phyloP scores from a whole-genome alignment of 1,140 invertebrate genomes.

The Microvelia longipes region DNA sequence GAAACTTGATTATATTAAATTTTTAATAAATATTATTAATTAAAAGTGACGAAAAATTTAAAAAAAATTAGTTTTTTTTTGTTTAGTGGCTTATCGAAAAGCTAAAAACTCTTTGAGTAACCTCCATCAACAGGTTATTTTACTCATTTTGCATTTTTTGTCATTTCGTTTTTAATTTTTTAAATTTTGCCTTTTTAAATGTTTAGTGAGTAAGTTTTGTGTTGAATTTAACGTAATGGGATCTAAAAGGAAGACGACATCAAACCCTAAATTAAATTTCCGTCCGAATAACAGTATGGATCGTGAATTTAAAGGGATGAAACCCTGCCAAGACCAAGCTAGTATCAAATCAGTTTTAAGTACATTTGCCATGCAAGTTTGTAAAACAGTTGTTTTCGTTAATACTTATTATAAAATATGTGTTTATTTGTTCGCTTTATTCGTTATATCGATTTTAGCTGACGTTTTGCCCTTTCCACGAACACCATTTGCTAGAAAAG shows the following conservation, averaged over 20 bases:
- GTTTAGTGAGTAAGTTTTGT: too few relatives aligned
- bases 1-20: too few relatives aligned
- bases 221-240: too few relatives aligned
- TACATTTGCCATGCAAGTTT: constrained; percentile 1
- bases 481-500: constrained; percentile 3
- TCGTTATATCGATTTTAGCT: constrained; percentile 10
- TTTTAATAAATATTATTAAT: too few relatives aligned
- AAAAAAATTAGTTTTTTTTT: too few relatives aligned
- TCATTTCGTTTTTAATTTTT: too few relatives aligned
- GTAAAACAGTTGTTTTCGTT: constrained; percentile 9
- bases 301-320: neutral
- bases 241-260: neutral
- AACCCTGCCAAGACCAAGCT: neutral
- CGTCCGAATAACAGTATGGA: neutral
- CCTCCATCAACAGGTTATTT: too few relatives aligned
- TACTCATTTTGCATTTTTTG: too few relatives aligned
- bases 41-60: too few relatives aligned
- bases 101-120: too few relatives aligned
- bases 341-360: neutral
- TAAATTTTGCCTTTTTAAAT: too few relatives aligned
- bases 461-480: constrained; percentile 10
- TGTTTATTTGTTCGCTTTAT: constrained; percentile 8
- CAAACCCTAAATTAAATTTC: neutral
- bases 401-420: constrained; percentile 8
- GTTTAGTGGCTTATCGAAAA: too few relatives aligned